phyloP scores from a whole-genome alignment of 1,140 invertebrate genomes.

The Bombus picipes region DNA sequence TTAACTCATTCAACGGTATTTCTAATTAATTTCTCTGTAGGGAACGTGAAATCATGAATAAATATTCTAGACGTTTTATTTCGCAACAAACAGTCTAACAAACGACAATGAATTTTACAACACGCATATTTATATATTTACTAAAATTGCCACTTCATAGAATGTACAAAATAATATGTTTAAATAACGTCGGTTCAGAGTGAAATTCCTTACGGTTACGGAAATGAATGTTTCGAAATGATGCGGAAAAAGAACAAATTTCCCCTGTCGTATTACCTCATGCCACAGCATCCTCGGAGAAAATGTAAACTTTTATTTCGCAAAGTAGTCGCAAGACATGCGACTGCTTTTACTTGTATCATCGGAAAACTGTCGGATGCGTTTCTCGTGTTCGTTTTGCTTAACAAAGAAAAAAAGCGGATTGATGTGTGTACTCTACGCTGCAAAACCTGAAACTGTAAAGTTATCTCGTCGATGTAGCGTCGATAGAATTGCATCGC shows the following conservation, averaged over 20 bases:
- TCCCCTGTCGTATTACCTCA: neutral
- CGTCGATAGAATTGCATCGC: no score
- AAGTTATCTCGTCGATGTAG: neutral
- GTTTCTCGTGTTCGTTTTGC: constrained; percentile 4
- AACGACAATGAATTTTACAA: no score
- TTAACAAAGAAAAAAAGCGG: neutral
- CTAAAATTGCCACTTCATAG: neutral
- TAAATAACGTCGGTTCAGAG: neutral
- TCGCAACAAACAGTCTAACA: no score
- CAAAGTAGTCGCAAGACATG: neutral
- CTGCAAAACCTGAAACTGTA: no score
- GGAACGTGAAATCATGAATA: no score
- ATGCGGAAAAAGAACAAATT: neutral
- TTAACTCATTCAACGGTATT: no score
- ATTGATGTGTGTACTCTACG: neutral
- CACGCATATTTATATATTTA: no score
- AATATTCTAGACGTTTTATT: no score
- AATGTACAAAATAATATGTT: neutral
- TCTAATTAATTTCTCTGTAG: no score
- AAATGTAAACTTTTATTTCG: neutral
- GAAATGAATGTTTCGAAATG: neutral
- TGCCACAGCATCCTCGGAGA: neutral
- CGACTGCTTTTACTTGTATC: neutral
- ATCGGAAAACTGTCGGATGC: neutral
- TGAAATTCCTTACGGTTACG: neutral